These are phyloP conservation scores for Tetramorium parvispinum DNA, from an alignment of 1,140 invertebrate species.

Conservation along the genomic window DNA sequence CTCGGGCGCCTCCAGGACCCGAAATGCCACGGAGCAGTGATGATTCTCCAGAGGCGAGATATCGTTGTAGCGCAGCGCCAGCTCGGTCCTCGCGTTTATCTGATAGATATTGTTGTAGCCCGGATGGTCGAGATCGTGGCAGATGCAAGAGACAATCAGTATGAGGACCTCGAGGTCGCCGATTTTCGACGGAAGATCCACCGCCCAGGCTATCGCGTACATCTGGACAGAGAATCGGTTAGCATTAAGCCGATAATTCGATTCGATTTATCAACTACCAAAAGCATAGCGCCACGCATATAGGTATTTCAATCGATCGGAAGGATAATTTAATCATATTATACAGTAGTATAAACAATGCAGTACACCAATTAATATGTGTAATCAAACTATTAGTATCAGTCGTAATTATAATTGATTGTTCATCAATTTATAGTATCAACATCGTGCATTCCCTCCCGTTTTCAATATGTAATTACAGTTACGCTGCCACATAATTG, in stretches of 20 bases:
- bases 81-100: slow-evolving; percentile 94
- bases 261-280: not conserved
- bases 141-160: slow-evolving; percentile 93
- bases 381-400: slow-evolving; percentile 7
- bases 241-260: not conserved
- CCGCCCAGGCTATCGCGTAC: slow-evolving; percentile 93
- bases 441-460: not conserved
- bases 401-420: not conserved
- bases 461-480: not conserved
- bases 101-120: slow-evolving; percentile 96
- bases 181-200: slow-evolving; percentile 89
- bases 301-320: not conserved
- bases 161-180: slow-evolving; percentile 92
- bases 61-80: slow-evolving; percentile 95
- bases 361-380: not conserved
- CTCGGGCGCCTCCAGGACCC: slow-evolving; percentile 91
- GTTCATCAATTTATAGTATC: not conserved
- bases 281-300: not conserved
- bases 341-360: not conserved
- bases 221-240: slow-evolving; percentile 87
- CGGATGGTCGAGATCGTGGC: slow-evolving; percentile 97
- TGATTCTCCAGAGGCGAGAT: slow-evolving; percentile 96
- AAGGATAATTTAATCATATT: not conserved
- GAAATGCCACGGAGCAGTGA: slow-evolving; percentile 95
- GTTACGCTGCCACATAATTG: not conserved